These are phyloP conservation scores for Protosalanx chinensis DNA, from an alignment of 2,797 vertebrate species.

Conservation along the genomic window DNA sequence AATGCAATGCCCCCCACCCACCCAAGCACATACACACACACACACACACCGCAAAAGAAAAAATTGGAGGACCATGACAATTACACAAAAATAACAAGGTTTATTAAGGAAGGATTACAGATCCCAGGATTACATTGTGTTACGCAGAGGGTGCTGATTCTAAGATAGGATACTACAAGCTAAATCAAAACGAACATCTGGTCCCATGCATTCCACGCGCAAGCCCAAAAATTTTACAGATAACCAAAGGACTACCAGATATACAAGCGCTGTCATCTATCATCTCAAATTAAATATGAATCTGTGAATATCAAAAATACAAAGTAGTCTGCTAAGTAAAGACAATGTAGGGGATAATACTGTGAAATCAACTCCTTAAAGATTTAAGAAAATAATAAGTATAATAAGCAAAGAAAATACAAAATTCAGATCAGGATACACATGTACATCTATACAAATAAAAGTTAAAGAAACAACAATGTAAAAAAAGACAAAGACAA, in stretches of 20 bases:
- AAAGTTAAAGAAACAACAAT: conserved; percentile 26
- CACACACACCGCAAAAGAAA: conserved; percentile 14
- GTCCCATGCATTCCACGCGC: neutral
- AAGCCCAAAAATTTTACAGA: neutral
- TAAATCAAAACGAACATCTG: neutral
- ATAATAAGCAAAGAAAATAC: conserved; percentile 15
- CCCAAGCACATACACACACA: no score
- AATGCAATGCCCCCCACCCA: no score
- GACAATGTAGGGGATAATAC: neutral
- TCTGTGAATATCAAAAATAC: neutral
- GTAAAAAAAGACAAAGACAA: conserved; percentile 23
- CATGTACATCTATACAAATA: conserved; percentile 31
- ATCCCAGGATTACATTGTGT: neutral
- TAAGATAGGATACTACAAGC: neutral
- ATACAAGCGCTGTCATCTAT: neutral
- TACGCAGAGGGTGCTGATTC: neutral
- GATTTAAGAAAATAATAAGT: neutral
- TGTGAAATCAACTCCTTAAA: no score
- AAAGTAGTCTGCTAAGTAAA: neutral
- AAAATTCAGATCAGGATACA: conserved; percentile 9
- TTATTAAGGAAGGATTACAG: conserved; percentile 57
- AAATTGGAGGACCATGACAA: conserved; percentile 27
- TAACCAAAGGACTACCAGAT: neutral
- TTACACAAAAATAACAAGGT: conserved; percentile 42
- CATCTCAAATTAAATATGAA: conserved; percentile 3